Base-by-base conservation (phyloP, 2,113 vertebrate genomes). In the Anseranas semipalmata region DNA sequence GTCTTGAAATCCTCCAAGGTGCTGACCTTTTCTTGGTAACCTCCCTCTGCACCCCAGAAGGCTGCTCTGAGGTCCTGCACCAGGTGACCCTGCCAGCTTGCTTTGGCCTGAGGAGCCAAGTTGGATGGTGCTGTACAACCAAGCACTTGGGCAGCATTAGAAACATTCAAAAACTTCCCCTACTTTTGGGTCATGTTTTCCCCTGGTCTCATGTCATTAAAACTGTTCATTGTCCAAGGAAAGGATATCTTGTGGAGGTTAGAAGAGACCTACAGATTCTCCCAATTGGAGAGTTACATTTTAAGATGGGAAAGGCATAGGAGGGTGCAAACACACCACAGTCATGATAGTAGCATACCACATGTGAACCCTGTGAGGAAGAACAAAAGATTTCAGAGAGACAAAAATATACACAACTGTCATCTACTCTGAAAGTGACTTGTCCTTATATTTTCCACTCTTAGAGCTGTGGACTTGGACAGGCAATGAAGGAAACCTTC, bases 381-480 rank as follows among this genome's bases (percentile, higher is more conserved):
- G 53, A 82, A 90, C 28, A 93, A 89, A 93, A 59, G 20, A 59
- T 75, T 90, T 92, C 19, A 79, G n/a, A 74, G 55, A 91, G 28
- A 7, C n/a, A 94, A 46, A 85, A 82, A 45, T 18, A 82, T 68
- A 56, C 27, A 74, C 35, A 77, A 45, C 8, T 91, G 53, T 66
- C 46, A 84, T 39, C 68, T 45, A 55, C 85, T 67, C 50, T 87
- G n/a, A 68, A 80, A 96, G 60, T 68, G 62, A 68, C 27, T 89
- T 11, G 43, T 90, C 45, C 58, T 68, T 93, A 7, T 67, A 50
- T 91, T 95, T 96, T 74, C 55, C 46, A 37, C 55, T 85, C 67
- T 33, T 62, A 79, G 32, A 84, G n/a, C 70, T 93, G 80, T 91
- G 96, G 77, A 95, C 79, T 97, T 97, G 95, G 93, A 94, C 43